Conservation (phyloP, 1,140 invertebrate species). For the Eumaeus atala region DNA sequence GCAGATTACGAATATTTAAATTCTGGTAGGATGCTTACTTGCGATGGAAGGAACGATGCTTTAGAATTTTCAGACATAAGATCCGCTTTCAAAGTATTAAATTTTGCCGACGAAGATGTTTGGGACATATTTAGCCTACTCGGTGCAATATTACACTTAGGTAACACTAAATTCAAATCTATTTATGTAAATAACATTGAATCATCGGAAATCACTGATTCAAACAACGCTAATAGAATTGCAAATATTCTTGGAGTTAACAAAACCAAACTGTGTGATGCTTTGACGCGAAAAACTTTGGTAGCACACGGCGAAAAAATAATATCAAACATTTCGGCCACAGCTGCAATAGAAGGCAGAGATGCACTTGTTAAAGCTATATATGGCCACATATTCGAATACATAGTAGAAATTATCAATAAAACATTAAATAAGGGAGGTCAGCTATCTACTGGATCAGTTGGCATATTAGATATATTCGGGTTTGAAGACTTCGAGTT, state of each 20-base stretch:
- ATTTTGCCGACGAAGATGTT: conserved; percentile 89
- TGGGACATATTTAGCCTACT: conserved; percentile 89
- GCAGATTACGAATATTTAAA: conserved; percentile 88
- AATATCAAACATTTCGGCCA: conserved; percentile 80
- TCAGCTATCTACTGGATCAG: conserved; percentile 78
- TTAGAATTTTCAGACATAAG: conserved; percentile 90
- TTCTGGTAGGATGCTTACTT: conserved; percentile 80
- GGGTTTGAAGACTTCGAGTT: conserved; percentile 96
- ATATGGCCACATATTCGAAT: conserved; percentile 93
- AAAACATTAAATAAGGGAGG: conserved; percentile 85
- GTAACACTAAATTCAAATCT: conserved; percentile 91
- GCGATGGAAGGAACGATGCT: conserved; percentile 88
- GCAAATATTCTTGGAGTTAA: conserved; percentile 82
- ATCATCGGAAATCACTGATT: conserved; percentile 85
- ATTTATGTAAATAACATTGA: conserved; percentile 85
- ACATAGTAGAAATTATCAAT: conserved; percentile 94
- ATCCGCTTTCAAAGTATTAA: conserved; percentile 93
- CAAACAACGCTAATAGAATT: conserved; percentile 77
- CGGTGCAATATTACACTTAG: conserved; percentile 89
- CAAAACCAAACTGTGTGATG: conserved; percentile 81
- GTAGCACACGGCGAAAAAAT: conserved; percentile 92
- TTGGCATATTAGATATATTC: conserved; percentile 96
- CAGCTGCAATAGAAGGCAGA: conserved; percentile 85
- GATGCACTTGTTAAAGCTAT: conserved; percentile 95
- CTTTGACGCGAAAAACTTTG: conserved; percentile 90